A percentile compares a stretch with the other conserved stretches of the same genome.
These are phyloP conservation scores for Uropsilus gracilis DNA, from an alignment of 2,113 vertebrate genomes.

Conservation along the genomic window DNA sequence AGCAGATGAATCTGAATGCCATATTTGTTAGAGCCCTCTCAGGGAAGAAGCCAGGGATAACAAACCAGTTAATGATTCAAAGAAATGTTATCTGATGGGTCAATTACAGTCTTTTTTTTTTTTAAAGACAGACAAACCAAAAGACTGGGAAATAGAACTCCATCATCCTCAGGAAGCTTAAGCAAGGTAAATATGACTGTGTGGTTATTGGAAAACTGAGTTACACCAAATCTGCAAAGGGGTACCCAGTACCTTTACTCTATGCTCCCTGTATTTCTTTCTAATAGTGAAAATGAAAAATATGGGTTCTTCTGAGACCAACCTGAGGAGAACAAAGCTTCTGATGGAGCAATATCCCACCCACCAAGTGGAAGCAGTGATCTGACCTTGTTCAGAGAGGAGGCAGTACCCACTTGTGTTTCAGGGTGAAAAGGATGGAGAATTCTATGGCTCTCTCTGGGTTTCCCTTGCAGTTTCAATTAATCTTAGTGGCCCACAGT, in stretches of 20 bases:
- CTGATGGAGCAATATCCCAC: neutral
- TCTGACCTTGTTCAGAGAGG: neutral
- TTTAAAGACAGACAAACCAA: neutral
- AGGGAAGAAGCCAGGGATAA: neutral
- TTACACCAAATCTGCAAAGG: neutral
- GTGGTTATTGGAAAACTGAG: neutral
- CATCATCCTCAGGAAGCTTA: neutral
- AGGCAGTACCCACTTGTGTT: neutral
- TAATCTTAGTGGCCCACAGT: neutral
- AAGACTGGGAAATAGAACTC: neutral
- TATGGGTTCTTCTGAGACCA: neutral
- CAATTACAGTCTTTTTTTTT: neutral
- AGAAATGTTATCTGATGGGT: neutral
- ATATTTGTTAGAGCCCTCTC: neutral
- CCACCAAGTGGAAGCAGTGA: neutral
- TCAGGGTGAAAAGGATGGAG: neutral
- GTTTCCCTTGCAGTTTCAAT: neutral
- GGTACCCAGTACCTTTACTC: neutral
- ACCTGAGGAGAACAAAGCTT: neutral
- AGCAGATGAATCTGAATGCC: neutral
- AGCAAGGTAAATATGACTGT: neutral
- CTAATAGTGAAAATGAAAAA: neutral
- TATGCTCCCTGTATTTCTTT: neutral
- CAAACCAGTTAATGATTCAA: neutral
- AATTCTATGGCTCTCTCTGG: neutral